Percentiles rank a stretch among this genome's conserved stretches.
Evolutionary conservation across 2,888 invertebrate species (phyloP).

Genomic region (Coronaproctus castanopsis): DNA sequence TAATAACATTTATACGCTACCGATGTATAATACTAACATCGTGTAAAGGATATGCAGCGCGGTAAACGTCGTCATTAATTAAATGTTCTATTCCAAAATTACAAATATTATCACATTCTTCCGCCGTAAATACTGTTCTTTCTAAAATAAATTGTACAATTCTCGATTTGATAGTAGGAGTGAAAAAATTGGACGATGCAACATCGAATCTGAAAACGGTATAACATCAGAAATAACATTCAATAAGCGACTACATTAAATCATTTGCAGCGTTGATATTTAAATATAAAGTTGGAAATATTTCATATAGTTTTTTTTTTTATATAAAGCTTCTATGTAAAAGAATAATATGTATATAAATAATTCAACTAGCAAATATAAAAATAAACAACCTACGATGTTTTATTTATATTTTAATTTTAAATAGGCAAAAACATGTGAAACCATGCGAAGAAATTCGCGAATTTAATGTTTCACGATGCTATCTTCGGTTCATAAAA

Average conservation of each 20-base stretch:
- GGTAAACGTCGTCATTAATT: slow-evolving; percentile 31
- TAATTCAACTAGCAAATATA: not conserved
- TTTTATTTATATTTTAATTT: too few relatives aligned
- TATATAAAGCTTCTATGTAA: too few relatives aligned
- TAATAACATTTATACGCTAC: too few relatives aligned
- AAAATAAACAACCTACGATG: not conserved
- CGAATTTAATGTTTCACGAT: too few relatives aligned
- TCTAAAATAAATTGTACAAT: slow-evolving; percentile 85
- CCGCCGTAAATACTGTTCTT: slow-evolving; percentile 55
- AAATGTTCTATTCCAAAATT: slow-evolving; percentile 40
- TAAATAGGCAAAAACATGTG: too few relatives aligned
- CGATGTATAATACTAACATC: too few relatives aligned
- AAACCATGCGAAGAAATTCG: too few relatives aligned
- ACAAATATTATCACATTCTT: slow-evolving; percentile 43
- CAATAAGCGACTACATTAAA: not conserved
- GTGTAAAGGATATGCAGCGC: slow-evolving; percentile 34
- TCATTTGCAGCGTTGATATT: too few relatives aligned
- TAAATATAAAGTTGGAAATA: too few relatives aligned
- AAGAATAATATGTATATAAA: too few relatives aligned
- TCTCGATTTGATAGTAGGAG: slow-evolving; percentile 60
- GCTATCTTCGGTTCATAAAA: too few relatives aligned
- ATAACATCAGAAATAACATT: not conserved
- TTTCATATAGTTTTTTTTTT: too few relatives aligned
- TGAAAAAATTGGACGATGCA: slow-evolving; percentile 61
- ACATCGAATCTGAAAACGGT: slow-evolving; percentile 51